Percentiles rank a stretch among this genome's conserved stretches.
These are phyloP conservation scores for Macrotus californicus DNA, from an alignment of 2,113 vertebrate species.

Conservation along the genomic window DNA sequence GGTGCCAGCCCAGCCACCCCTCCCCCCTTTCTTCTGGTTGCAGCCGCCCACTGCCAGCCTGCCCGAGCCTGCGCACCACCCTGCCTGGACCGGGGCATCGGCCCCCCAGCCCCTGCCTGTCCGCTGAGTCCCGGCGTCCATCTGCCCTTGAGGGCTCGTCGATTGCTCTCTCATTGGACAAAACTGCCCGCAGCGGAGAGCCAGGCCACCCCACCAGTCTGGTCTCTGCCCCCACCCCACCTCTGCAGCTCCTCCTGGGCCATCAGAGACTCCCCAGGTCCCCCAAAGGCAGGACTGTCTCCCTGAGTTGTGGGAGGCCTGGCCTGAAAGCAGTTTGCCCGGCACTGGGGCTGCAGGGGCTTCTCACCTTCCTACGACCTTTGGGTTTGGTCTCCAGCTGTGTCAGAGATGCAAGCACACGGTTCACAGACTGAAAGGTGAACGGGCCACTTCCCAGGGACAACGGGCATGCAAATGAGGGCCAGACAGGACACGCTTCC, in stretches of 20 bases:
- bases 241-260: background rate
- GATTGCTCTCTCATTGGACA: background rate
- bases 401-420: rapidly evolving
- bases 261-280: background rate
- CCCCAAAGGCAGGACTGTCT: too few species aligned
- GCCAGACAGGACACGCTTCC: rapidly evolving
- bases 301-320: background rate
- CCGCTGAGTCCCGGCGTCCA: background rate
- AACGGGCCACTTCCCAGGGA: background rate
- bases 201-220: rapidly evolving
- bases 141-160: rapidly evolving
- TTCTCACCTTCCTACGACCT: too few species aligned
- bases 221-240: background rate
- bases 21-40: rapidly evolving
- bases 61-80: rapidly evolving
- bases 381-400: background rate
- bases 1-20: too few species aligned
- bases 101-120: background rate
- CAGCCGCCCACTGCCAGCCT: background rate
- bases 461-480: rapidly evolving
- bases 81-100: background rate
- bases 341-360: too few species aligned
- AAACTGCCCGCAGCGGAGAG: background rate
- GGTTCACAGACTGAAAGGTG: background rate
- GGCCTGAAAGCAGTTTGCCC: background rate